Evolutionary conservation across 2,888 invertebrate genomes (phyloP).

Genomic region (Cerastis rubricosa): DNA sequence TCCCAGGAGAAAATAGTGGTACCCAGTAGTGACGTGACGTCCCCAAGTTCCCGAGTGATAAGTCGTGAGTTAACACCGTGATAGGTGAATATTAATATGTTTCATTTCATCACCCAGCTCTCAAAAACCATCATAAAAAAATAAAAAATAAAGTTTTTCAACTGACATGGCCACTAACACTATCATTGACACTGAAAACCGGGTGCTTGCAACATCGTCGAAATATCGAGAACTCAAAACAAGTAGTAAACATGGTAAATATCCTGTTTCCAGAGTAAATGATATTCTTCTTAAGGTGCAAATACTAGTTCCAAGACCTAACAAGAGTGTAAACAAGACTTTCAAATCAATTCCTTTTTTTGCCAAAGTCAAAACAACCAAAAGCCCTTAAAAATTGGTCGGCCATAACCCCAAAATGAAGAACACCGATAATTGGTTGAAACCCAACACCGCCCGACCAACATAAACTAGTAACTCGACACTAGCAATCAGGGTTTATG

Average conservation of each 20-base stretch:
- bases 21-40: too few relatives aligned
- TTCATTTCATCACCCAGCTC: not conserved
- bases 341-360: slow-evolving; percentile 8
- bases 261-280: too few relatives aligned
- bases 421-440: slow-evolving; percentile 70
- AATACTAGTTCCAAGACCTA: not conserved
- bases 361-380: slow-evolving; percentile 13
- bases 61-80: too few relatives aligned
- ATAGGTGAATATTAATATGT: not conserved
- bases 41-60: too few relatives aligned
- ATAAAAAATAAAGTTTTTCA: too few relatives aligned
- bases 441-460: slow-evolving; percentile 66
- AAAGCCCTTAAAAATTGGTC: slow-evolving; percentile 36
- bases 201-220: too few relatives aligned
- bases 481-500: slow-evolving; percentile 87
- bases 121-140: too few relatives aligned
- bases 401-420: slow-evolving; percentile 49
- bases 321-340: not conserved
- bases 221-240: too few relatives aligned
- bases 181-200: too few relatives aligned
- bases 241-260: too few relatives aligned
- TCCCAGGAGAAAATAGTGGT: too few relatives aligned
- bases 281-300: not conserved
- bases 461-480: slow-evolving; percentile 83
- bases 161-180: too few relatives aligned